A percentile compares a stretch with the other conserved stretches of the same genome.
These are phyloP conservation scores for Chlorospingus semifuscus DNA, from an alignment of 2,797 vertebrate species.

Conservation along the genomic window DNA sequence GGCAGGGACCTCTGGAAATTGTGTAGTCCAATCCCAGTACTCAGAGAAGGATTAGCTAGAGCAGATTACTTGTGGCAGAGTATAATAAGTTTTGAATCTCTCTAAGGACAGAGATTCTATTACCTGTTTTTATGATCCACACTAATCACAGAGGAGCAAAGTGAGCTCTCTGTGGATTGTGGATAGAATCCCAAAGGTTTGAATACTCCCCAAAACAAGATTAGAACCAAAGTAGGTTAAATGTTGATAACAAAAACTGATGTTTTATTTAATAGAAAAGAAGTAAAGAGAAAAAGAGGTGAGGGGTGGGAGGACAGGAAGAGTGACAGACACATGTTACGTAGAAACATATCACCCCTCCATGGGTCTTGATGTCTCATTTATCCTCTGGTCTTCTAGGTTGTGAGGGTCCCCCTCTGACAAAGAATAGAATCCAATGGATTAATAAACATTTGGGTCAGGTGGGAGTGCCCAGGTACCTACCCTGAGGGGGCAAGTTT, in stretches of 20 bases:
- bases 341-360: neutral
- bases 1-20: neutral
- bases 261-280: neutral
- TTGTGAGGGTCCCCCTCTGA: fast-evolving
- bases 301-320: neutral
- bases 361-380: neutral
- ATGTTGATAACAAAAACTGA: neutral
- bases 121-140: neutral
- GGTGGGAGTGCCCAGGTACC: neutral
- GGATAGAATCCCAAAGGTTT: neutral
- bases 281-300: neutral
- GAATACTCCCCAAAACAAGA: neutral
- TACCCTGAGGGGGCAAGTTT: neutral
- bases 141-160: neutral
- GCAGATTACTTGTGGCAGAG: neutral
- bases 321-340: neutral
- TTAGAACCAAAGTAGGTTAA: neutral
- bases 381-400: neutral
- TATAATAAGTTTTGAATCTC: neutral
- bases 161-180: neutral
- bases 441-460: neutral
- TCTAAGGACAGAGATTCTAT: neutral
- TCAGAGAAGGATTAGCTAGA: neutral
- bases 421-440: neutral
- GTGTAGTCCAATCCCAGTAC: neutral